Evolutionary conservation across 2,797 vertebrate genomes (phyloP), one percentile per base, ranked within the genome.

Genomic region (Phaenicophaeus curvirostris): DNA sequence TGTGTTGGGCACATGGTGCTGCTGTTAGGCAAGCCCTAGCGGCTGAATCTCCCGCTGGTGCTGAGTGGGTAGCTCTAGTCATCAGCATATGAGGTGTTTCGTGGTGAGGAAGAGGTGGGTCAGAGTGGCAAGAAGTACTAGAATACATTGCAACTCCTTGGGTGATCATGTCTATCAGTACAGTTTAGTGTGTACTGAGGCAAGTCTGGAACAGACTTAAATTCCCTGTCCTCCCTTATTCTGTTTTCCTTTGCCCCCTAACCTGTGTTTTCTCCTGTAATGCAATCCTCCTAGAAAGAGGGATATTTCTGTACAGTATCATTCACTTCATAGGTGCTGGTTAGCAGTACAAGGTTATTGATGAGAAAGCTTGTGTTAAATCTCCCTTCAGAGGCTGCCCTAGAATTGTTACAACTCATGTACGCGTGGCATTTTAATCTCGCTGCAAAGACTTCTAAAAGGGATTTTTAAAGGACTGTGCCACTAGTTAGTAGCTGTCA

Each of bases 401-500:
- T 57, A 33, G 74, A 35, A 72, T 39, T 72, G 58, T 68, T 87
- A 37, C 61, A 59, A 27, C 54, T 84, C 85, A 31, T 0, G 0
- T 25, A 59, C 4, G 2, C 0, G 6, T 50, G 76, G 76, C 53
- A 13, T 78, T 92, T 94, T 87, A 89, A 79, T 84, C 59, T 82
- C 44, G 69, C 63, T 2, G 1, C 48, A 42, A 79, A 85, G 50
- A 35, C 72, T 93, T 59, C 9, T 23, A 61, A 42, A 71, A 71
- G 35, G 39, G 72, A 37, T 78, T 81, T 95, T 84, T 83, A 39
- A 90, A 82, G 72, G 46, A 18, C 57, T 21, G 65, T 31, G 15
- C 51, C 74, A 50, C 85, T 76, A 53, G 53, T 96, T 95, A 95
- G 95, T 85, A 92, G 79, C 83, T 93, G 92, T 95, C 92, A 93